A percentile compares a stretch with the other conserved stretches of the same genome.
Conservation (phyloP, 2,113 vertebrate species). For the Leptobrachium ailaonicum region DNA sequence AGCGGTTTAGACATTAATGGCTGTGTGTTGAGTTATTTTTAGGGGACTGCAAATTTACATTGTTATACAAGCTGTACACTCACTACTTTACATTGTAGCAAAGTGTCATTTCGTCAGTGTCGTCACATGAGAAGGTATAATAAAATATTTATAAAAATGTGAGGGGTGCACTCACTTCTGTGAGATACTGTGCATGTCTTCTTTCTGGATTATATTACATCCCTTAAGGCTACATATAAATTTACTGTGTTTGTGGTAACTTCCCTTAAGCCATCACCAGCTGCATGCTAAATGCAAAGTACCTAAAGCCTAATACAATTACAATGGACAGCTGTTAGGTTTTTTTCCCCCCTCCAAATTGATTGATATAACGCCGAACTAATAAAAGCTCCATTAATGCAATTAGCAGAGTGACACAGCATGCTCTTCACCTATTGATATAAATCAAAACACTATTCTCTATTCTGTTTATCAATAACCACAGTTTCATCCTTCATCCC, state of each 20-base stretch:
- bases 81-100: too few relatives aligned
- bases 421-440: neutral
- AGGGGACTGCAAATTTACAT: too few relatives aligned
- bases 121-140: too few relatives aligned
- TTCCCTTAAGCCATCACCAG: neutral
- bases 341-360: neutral
- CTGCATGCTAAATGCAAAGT: neutral
- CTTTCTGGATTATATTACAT: too few relatives aligned
- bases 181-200: too few relatives aligned
- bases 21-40: too few relatives aligned
- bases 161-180: too few relatives aligned
- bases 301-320: neutral
- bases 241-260: neutral
- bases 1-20: too few relatives aligned
- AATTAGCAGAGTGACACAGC: neutral
- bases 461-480: neutral
- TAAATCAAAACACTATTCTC: neutral
- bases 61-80: too few relatives aligned
- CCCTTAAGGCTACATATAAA: too few relatives aligned
- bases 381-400: slow-evolving; percentile 20
- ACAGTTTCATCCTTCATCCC: slow-evolving; percentile 1
- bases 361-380: neutral
- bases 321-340: neutral
- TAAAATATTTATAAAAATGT: too few relatives aligned
- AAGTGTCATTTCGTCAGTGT: too few relatives aligned